Conservation (phyloP, 2,888 invertebrate genomes). For the Helleia helle region DNA sequence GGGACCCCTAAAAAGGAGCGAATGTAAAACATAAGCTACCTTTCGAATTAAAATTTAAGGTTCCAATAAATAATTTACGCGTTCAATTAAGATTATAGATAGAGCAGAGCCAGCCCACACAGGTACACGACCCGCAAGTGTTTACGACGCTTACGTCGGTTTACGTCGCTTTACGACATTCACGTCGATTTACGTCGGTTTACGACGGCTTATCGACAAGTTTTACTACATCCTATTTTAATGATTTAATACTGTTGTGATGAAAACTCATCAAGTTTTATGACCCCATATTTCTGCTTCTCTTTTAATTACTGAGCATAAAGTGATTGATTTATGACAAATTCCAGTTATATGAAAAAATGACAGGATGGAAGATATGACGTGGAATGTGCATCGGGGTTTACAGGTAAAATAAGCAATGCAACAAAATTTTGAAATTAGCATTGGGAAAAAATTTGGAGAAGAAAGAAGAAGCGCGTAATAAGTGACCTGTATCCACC, state of each 20-base stretch:
- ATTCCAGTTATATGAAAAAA: too few species aligned
- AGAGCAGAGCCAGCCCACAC: background rate
- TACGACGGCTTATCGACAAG: background rate
- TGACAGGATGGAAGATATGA: too few species aligned
- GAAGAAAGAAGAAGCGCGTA: too few species aligned
- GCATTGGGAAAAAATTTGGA: too few species aligned
- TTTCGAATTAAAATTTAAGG: background rate
- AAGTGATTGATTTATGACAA: too few species aligned
- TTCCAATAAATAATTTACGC: background rate
- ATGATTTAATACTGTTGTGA: slow-evolving; percentile 8
- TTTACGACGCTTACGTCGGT: background rate
- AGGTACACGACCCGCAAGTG: background rate
- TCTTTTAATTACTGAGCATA: too few species aligned
- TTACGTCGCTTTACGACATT: background rate
- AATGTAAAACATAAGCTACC: background rate
- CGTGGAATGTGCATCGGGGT: too few species aligned
- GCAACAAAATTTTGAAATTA: too few species aligned
- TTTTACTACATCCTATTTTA: background rate
- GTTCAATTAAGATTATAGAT: background rate
- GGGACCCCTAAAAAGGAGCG: too few species aligned
- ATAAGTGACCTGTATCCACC: too few species aligned
- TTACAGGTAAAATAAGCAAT: too few species aligned
- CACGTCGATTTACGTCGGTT: background rate
- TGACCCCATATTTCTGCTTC: background rate
- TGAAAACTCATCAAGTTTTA: slow-evolving; percentile 1